Evolutionary conservation across 2,113 vertebrate genomes (phyloP).

Genomic region (Trogon melanurus): DNA sequence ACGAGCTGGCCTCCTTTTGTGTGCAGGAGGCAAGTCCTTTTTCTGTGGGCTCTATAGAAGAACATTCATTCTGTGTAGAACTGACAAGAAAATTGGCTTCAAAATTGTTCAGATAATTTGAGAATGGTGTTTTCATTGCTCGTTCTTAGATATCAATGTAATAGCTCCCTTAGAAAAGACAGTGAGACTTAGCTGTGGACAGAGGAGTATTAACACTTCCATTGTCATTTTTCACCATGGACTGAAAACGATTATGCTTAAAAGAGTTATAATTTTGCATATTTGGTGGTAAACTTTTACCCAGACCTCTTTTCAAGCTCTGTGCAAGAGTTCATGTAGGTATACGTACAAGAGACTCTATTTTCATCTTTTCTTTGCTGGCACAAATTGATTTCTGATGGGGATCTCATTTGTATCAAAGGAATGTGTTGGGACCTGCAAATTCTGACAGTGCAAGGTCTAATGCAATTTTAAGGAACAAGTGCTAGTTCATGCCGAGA

Average conservation of each 20-base stretch:
- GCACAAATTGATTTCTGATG: neutral
- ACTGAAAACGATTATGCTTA: neutral
- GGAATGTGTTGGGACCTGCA: rapidly evolving
- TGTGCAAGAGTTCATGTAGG: neutral
- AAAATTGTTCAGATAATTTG: conserved; percentile 11
- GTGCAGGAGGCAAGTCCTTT: neutral
- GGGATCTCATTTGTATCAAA: neutral
- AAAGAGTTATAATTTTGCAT: neutral
- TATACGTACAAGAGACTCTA: neutral
- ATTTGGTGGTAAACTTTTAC: neutral
- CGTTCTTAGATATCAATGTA: neutral
- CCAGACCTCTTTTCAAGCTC: neutral
- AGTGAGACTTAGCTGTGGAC: neutral
- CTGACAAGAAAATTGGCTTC: conserved; percentile 42
- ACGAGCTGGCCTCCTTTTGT: neutral
- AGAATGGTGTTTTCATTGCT: neutral
- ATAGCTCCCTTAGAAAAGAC: neutral
- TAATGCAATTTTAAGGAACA: neutral
- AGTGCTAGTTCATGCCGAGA: neutral
- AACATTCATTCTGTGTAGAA: neutral
- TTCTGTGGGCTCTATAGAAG: neutral
- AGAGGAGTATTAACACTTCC: neutral
- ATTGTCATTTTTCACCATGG: neutral
- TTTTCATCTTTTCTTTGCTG: neutral
- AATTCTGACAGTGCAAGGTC: neutral